These are phyloP conservation scores for Vulpes lagopus DNA, from an alignment of 2,113 vertebrate species.

Conservation along the genomic window DNA sequence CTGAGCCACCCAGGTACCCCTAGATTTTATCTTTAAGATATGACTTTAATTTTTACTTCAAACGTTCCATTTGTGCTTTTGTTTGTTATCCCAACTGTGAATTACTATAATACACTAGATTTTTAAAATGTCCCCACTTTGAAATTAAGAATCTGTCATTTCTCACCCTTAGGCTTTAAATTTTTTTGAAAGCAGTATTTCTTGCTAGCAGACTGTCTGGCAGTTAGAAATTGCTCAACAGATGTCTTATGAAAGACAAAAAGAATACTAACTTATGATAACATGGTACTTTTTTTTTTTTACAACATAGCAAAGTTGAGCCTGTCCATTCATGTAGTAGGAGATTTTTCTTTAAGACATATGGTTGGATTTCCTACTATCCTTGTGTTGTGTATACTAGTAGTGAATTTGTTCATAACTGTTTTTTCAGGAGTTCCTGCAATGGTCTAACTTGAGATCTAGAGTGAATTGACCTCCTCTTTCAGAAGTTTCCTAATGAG, in stretches of 20 bases:
- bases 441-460: not conserved
- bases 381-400: not conserved
- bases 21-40: not conserved
- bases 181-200: slow-evolving; percentile 22
- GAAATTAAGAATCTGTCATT: not conserved
- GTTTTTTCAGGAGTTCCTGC: not conserved
- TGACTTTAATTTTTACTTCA: not conserved
- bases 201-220: not conserved
- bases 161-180: not conserved
- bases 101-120: not conserved
- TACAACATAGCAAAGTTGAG: not conserved
- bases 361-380: not conserved
- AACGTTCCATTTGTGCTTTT: not conserved
- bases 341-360: not conserved
- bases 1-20: not conserved
- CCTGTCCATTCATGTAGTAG: not conserved
- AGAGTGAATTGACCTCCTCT: not conserved
- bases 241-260: not conserved
- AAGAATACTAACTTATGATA: not conserved
- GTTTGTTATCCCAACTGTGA: not conserved
- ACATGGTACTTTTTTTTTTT: not conserved
- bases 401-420: not conserved
- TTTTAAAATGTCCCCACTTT: not conserved
- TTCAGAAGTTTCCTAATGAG: not conserved
- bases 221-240: not conserved